Percentiles rank a stretch among this genome's conserved stretches.
These are phyloP conservation scores for Clarias laeviceps DNA, from an alignment of 2,797 vertebrate genomes.

Conservation along the genomic window DNA sequence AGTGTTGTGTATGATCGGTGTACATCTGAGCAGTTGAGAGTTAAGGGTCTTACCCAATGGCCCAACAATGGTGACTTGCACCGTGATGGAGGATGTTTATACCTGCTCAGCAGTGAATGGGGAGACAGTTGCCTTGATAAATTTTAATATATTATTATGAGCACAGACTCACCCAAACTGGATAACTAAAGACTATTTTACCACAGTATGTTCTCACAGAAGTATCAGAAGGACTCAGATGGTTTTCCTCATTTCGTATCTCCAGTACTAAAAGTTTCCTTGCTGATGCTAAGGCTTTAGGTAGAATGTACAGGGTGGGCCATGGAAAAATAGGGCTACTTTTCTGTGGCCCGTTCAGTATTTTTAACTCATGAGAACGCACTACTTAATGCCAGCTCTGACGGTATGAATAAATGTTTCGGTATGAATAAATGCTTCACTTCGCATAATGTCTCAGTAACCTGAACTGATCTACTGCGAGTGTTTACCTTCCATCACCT, in stretches of 20 bases:
- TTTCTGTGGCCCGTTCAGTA: background rate
- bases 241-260: background rate
- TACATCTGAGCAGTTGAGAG: no score
- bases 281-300: background rate
- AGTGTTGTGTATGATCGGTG: no score
- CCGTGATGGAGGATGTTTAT: no score
- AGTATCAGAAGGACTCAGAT: background rate
- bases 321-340: no score
- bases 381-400: background rate
- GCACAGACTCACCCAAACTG: no score
- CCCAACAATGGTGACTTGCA: no score
- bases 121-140: no score
- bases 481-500: background rate
- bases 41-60: no score
- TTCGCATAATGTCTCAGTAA: background rate
- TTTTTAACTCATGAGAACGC: background rate
- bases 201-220: background rate
- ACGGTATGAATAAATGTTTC: background rate
- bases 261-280: background rate
- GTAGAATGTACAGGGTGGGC: background rate
- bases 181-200: background rate
- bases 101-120: no score
- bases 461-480: background rate
- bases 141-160: no score
- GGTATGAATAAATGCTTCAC: background rate